These are phyloP conservation scores for Probaryconus sp. DNA, from an alignment of 1,140 invertebrate genomes.

Conservation along the genomic window DNA sequence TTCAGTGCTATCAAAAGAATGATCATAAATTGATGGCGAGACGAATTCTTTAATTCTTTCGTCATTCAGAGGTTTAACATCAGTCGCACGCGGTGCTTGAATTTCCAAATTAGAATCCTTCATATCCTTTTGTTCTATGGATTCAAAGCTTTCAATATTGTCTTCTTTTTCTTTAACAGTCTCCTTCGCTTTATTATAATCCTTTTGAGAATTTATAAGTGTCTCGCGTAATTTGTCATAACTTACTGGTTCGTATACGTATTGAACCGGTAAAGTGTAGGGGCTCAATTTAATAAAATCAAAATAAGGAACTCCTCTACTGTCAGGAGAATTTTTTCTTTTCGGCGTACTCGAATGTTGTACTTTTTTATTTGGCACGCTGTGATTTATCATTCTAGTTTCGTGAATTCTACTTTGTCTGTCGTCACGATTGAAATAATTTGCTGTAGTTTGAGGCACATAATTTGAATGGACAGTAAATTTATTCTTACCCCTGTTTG, in stretches of 20 bases:
- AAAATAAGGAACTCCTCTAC: conserved; percentile 52
- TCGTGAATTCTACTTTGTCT: too few species aligned
- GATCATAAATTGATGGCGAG: conserved; percentile 71
- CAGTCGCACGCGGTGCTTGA: conserved; percentile 23
- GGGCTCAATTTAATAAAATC: conserved; percentile 64
- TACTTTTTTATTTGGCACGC: not conserved
- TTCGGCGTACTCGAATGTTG: not conserved
- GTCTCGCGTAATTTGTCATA: conserved; percentile 20
- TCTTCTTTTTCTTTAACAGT: conserved; percentile 23
- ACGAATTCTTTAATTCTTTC: conserved; percentile 62
- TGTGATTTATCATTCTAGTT: not conserved
- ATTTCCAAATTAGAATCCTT: conserved; percentile 31
- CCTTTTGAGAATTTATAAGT: conserved; percentile 10
- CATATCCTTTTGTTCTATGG: conserved; percentile 12
- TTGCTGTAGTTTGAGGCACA: not conserved
- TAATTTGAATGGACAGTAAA: conserved; percentile 1
- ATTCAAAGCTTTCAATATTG: conserved; percentile 39
- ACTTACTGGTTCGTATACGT: conserved; percentile 56
- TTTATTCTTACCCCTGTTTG: not conserved
- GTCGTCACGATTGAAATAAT: not conserved
- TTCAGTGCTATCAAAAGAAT: conserved; percentile 62
- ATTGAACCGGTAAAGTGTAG: conserved; percentile 65
- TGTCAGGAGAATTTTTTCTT: not conserved
- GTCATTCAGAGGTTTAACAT: conserved; percentile 57
- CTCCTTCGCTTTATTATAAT: not conserved